A percentile compares a stretch with the other conserved stretches of the same genome.
phyloP scores from a whole-genome alignment of 2,888 invertebrate genomes.

The Heteromyza rotundicornis region DNA sequence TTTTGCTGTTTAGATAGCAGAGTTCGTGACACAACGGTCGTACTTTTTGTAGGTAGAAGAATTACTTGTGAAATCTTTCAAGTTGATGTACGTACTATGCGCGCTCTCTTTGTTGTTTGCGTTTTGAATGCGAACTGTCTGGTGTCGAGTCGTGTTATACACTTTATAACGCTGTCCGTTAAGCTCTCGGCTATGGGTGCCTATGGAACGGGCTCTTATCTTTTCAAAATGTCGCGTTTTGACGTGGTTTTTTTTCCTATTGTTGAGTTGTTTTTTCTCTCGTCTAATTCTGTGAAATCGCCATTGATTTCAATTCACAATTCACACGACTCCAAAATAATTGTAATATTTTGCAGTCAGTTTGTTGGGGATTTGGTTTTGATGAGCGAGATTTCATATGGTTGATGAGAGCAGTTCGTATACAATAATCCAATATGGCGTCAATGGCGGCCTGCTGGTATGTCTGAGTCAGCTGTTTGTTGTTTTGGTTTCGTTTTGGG shows the following conservation, averaged over 20 bases:
- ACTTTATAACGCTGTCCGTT: constrained; percentile 48
- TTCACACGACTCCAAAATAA: constrained; percentile 18
- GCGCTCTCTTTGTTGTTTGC: constrained; percentile 41
- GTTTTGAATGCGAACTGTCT: constrained; percentile 49
- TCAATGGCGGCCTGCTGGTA: constrained; percentile 33
- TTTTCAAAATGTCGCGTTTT: constrained; percentile 7
- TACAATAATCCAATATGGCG: constrained; percentile 39
- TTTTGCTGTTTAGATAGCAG: constrained; percentile 19
- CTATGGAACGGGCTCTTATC: constrained; percentile 7
- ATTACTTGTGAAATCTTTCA: constrained; percentile 33
- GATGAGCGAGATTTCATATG: background rate
- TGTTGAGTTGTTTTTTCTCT: no score
- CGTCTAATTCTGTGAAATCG: no score
- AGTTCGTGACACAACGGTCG: constrained; percentile 25
- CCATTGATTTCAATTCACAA: background rate
- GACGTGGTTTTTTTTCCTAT: background rate
- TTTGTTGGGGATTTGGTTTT: constrained; percentile 1
- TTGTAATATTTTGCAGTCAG: background rate
- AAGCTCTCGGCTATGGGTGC: constrained; percentile 1
- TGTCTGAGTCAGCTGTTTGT: constrained; percentile 52
- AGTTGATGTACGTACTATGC: constrained; percentile 1
- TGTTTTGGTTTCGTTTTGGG: constrained; percentile 41
- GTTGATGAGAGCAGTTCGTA: background rate
- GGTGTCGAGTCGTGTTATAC: constrained; percentile 41
- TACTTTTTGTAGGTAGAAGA: constrained; percentile 31